These are phyloP conservation scores for Paradoxurus hermaphroditus DNA, from an alignment of 2,113 vertebrate genomes.

Conservation along the genomic window DNA sequence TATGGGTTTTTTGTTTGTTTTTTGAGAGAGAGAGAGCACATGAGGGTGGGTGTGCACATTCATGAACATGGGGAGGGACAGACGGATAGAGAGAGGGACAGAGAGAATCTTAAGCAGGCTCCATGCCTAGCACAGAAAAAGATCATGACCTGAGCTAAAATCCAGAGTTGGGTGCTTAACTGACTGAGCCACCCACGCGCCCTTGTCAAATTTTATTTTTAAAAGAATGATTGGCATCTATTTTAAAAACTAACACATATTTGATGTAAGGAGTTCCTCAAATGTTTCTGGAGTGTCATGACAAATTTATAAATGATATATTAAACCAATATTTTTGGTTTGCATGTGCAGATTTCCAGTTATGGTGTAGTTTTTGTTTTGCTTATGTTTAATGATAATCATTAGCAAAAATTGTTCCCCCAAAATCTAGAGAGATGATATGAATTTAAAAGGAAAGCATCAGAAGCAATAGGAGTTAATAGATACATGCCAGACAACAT, in stretches of 20 bases:
- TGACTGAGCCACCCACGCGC: no score
- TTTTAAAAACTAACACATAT: slow-evolving; percentile 36
- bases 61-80: no score
- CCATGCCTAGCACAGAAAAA: no score
- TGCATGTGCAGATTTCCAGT: neutral
- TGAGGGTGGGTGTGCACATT: no score
- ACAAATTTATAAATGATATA: neutral
- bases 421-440: neutral
- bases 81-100: no score
- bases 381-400: neutral
- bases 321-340: slow-evolving; percentile 19
- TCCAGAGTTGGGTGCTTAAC: no score
- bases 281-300: neutral
- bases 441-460: neutral
- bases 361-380: neutral
- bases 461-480: neutral
- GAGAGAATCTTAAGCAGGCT: no score
- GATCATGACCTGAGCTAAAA: no score
- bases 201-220: slow-evolving; percentile 14
- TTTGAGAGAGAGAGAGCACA: no score
- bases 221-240: slow-evolving; percentile 48
- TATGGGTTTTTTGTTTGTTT: no score
- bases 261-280: slow-evolving; percentile 35
- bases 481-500: neutral
- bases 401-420: neutral